These are phyloP conservation scores for Paguma larvata DNA, from an alignment of 2,797 vertebrate genomes.

Conservation along the genomic window DNA sequence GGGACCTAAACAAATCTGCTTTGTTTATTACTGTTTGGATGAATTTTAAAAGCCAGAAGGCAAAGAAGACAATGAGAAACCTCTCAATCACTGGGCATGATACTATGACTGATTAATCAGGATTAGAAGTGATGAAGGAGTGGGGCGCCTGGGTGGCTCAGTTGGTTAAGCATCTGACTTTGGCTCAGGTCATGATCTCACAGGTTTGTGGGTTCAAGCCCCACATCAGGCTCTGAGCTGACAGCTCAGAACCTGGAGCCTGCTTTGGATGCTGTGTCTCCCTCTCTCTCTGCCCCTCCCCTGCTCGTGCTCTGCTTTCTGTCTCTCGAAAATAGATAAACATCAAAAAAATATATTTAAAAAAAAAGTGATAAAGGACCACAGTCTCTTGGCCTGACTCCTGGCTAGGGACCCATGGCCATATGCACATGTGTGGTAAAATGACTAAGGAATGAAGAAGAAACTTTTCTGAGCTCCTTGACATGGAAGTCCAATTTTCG, in stretches of 20 bases:
- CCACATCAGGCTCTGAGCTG: no score
- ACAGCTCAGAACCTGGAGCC: no score
- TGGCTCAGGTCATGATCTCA: no score
- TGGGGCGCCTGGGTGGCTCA: no score
- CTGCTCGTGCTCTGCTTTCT: no score
- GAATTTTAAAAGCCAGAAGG: conserved; percentile 7
- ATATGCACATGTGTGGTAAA: neutral
- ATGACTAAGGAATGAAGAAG: neutral
- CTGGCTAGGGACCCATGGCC: neutral
- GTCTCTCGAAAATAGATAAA: no score
- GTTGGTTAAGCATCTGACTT: no score
- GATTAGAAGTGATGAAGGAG: neutral
- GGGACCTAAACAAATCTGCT: neutral
- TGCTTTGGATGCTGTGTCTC: no score
- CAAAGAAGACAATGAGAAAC: neutral
- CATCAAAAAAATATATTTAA: no score
- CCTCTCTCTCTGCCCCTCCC: no score
- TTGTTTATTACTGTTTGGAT: neutral
- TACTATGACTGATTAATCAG: neutral
- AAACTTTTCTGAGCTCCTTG: neutral
- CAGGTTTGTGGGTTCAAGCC: no score
- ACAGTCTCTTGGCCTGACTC: neutral
- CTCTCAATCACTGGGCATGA: neutral
- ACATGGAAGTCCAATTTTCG: neutral
- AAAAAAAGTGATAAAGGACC: neutral